Conservation (phyloP, 2,797 vertebrate species). For the Micropoecilia bifurca region DNA sequence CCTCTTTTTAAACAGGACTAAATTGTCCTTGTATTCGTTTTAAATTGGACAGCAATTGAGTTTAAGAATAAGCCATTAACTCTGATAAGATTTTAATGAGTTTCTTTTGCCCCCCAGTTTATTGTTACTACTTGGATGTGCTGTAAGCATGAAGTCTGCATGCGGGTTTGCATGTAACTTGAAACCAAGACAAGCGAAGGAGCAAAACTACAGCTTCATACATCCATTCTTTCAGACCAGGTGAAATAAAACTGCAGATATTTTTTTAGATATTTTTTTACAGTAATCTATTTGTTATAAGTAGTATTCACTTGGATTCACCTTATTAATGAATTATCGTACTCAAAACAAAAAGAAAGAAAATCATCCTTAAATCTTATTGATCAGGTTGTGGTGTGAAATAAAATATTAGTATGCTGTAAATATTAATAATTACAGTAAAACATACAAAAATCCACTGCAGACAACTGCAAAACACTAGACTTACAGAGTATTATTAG, state of each 20-base stretch:
- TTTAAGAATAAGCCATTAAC: neutral
- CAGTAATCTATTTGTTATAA: constrained; percentile 19
- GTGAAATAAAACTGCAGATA: neutral
- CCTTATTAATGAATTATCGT: constrained; percentile 29
- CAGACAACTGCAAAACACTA: constrained; percentile 13
- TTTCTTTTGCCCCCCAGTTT: neutral
- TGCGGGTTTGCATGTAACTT: neutral
- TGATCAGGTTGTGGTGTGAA: constrained; percentile 30
- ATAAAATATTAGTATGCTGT: constrained; percentile 44
- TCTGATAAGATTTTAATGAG: neutral
- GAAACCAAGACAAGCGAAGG: neutral
- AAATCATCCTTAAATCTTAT: constrained; percentile 21
- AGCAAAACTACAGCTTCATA: neutral
- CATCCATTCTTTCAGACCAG: neutral
- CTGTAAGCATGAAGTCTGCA: neutral
- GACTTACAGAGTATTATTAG: neutral
- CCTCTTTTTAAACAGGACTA: neutral
- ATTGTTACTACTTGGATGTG: neutral
- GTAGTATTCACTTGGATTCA: constrained; percentile 45
- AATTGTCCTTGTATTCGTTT: neutral
- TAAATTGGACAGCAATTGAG: neutral
- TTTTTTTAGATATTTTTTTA: neutral
- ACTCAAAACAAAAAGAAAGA: neutral
- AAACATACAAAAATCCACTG: neutral
- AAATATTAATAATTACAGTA: constrained; percentile 42